These are phyloP conservation scores for Drosophila pseudoobscura DNA, from an alignment of 1,140 invertebrate species.

Conservation along the genomic window DNA sequence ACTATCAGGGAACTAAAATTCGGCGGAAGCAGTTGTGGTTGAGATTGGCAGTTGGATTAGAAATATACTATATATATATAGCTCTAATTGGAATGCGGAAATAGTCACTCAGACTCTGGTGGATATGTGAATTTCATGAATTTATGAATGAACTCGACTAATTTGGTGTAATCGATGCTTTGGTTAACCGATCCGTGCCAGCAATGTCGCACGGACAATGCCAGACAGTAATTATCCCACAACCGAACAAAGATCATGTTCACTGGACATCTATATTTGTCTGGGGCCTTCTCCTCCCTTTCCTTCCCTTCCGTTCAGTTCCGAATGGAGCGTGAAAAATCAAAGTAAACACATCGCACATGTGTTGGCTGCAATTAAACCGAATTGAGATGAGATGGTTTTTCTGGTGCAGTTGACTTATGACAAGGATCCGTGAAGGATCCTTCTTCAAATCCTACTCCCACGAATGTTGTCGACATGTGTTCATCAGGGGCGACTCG, in stretches of 20 bases:
- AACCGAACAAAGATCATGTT: conserved; percentile 35
- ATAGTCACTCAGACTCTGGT: conserved; percentile 29
- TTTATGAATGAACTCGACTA: conserved; percentile 68
- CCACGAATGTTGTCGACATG: conserved; percentile 52
- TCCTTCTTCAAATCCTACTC: conserved; percentile 1
- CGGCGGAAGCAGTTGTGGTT: conserved; percentile 31
- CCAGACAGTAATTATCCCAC: conserved; percentile 54
- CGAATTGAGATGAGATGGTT: conserved; percentile 27
- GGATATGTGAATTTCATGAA: conserved; percentile 54
- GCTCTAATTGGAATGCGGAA: conserved; percentile 63
- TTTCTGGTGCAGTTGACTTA: conserved; percentile 18
- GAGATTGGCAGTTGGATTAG: conserved; percentile 24
- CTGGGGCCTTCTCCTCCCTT: background rate
- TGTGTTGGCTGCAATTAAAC: conserved; percentile 57
- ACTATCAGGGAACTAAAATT: conserved; percentile 18
- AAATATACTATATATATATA: conserved; percentile 5
- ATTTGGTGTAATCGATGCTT: conserved; percentile 61
- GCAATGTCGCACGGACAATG: conserved; percentile 55
- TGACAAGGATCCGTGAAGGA: conserved; percentile 48
- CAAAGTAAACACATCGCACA: conserved; percentile 60
- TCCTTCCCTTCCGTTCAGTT: too few relatives aligned
- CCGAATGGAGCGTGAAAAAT: conserved; percentile 43
- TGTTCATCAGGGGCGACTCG: conserved; percentile 33
- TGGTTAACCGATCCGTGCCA: conserved; percentile 44
- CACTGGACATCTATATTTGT: conserved; percentile 36